Evolutionary conservation across 2,888 invertebrate species (phyloP).

Genomic region (Rhamphomyia laevipes): DNA sequence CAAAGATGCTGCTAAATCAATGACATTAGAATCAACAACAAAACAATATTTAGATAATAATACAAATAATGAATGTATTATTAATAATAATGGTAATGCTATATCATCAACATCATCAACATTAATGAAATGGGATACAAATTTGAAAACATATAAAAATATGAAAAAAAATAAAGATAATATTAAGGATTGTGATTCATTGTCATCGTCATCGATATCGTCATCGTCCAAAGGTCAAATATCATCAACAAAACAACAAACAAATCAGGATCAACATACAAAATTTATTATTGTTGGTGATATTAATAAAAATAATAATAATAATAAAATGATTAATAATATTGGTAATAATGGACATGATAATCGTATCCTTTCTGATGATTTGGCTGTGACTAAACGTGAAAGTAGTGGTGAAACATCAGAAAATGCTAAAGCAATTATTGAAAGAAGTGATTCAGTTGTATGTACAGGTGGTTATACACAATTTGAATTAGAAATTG

Average conservation of each 20-base stretch:
- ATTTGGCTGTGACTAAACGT: conserved; percentile 9
- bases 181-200: no score
- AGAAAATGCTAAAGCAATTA: conserved; percentile 9
- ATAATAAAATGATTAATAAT: not conserved
- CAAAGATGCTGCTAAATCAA: no score
- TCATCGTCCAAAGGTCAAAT: no score
- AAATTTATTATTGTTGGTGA: not conserved
- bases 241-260: not conserved
- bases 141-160: no score
- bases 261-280: no score
- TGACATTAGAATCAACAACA: not conserved
- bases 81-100: not conserved
- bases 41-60: not conserved
- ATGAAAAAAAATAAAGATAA: no score
- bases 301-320: not conserved
- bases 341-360: not conserved
- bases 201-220: no score
- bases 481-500: conserved; percentile 13
- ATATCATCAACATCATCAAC: not conserved
- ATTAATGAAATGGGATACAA: not conserved
- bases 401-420: conserved; percentile 12
- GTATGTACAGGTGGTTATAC: conserved; percentile 13
- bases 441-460: conserved; percentile 16
- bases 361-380: conserved; percentile 3
- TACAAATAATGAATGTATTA: not conserved